These are phyloP conservation scores for Lycia hirtaria DNA, from an alignment of 2,888 invertebrate species.

Conservation along the genomic window DNA sequence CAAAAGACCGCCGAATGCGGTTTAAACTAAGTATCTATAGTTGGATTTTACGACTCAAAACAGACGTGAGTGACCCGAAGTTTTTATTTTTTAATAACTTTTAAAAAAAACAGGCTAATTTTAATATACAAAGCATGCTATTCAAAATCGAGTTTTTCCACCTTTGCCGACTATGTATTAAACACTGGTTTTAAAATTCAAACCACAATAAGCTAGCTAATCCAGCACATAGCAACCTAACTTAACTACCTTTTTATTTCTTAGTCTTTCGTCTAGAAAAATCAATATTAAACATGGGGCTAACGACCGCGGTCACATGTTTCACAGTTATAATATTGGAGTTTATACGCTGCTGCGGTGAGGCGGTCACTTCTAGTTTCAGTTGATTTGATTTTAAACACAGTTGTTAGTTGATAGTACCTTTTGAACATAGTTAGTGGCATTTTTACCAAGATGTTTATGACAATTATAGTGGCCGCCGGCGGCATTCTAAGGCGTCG, in stretches of 20 bases:
- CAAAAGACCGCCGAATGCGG: too few relatives aligned
- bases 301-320: slow-evolving; percentile 57
- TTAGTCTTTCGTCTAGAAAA: slow-evolving; percentile 53
- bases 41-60: too few relatives aligned
- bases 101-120: too few relatives aligned
- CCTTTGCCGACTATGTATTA: slow-evolving; percentile 5
- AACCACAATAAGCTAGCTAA: not conserved
- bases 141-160: not conserved
- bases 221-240: slow-evolving; percentile 30
- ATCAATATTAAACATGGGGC: slow-evolving; percentile 65
- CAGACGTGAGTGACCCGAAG: too few relatives aligned
- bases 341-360: slow-evolving; percentile 3
- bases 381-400: slow-evolving; percentile 3
- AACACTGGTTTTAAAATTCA: slow-evolving; percentile 19
- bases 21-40: too few relatives aligned
- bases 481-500: too few relatives aligned
- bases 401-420: not conserved
- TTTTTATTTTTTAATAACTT: too few relatives aligned
- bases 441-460: not conserved
- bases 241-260: slow-evolving; percentile 20
- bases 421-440: not conserved
- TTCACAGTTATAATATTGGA: slow-evolving; percentile 42
- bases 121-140: too few relatives aligned
- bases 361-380: not conserved
- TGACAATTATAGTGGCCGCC: not conserved